phyloP scores from a whole-genome alignment of 2,888 invertebrate genomes.

The Anaspis maculata region DNA sequence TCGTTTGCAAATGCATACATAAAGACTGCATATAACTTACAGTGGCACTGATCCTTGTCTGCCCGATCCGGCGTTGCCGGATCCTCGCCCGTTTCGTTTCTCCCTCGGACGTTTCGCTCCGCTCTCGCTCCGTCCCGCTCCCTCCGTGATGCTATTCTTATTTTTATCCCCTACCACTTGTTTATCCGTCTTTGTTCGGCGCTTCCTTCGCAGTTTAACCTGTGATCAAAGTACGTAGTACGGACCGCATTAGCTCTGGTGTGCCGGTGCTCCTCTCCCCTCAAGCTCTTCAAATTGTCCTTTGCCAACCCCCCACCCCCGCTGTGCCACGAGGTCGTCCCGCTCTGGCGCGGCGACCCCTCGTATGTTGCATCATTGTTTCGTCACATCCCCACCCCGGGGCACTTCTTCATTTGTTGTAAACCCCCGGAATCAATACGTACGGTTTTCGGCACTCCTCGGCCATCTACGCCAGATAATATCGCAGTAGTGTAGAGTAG shows the following conservation, averaged over 20 bases:
- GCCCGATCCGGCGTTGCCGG: conserved; percentile 27
- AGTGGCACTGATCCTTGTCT: conserved; percentile 37
- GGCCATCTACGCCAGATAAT: conserved; percentile 27
- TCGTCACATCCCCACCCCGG: conserved; percentile 25
- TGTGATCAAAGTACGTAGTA: conserved; percentile 31
- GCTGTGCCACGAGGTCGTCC: conserved; percentile 8
- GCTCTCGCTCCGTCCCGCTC: conserved; percentile 8
- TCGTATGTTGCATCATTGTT: conserved; percentile 26
- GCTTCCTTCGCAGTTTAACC: conserved; percentile 33
- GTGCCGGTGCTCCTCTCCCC: too few species aligned
- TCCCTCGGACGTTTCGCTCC: conserved; percentile 11
- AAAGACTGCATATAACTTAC: conserved; percentile 37
- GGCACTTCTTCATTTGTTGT: conserved; percentile 40
- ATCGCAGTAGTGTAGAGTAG: conserved; percentile 34
- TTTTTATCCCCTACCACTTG: conserved; percentile 27
- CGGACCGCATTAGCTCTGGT: conserved; percentile 30
- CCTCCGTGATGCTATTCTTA: conserved; percentile 26
- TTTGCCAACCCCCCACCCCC: conserved; percentile 12
- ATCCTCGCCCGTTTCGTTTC: conserved; percentile 8
- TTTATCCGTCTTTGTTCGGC: conserved; percentile 27
- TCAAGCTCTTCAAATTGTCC: conserved; percentile 21
- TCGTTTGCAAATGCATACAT: conserved; percentile 38
- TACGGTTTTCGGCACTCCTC: conserved; percentile 32
- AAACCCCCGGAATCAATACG: conserved; percentile 37
- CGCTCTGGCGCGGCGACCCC: conserved; percentile 9